Conservation (phyloP, 2,797 vertebrate species). For the Melanotaenia pygmaea region DNA sequence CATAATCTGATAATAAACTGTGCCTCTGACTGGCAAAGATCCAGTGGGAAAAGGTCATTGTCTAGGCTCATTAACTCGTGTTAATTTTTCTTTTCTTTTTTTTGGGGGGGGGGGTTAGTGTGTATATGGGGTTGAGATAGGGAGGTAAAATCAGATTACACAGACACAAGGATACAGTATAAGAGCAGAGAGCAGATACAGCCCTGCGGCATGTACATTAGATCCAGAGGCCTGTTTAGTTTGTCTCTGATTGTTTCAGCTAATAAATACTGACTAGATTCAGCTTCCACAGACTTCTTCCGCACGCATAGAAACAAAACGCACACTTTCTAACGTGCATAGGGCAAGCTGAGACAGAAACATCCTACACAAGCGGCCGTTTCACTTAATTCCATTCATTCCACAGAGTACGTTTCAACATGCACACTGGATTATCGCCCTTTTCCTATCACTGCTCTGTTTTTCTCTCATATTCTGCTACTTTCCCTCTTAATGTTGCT, state of each 20-base stretch:
- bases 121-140: constrained; percentile 19
- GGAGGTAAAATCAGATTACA: constrained; percentile 48
- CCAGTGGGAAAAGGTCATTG: constrained; percentile 45
- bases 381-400: constrained; percentile 81
- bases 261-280: constrained; percentile 38
- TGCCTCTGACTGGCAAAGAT: constrained; percentile 16
- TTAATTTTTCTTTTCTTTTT: constrained; percentile 3
- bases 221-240: constrained; percentile 29
- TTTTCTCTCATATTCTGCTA: constrained; percentile 11
- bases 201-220: constrained; percentile 47
- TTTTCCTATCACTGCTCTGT: constrained; percentile 25
- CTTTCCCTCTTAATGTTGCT: constrained; percentile 25
- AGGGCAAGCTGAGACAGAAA: constrained; percentile 72
- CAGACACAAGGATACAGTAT: constrained; percentile 5
- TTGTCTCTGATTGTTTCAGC: constrained; percentile 30
- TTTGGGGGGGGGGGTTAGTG: background rate
- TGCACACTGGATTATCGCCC: constrained; percentile 48
- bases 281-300: constrained; percentile 21
- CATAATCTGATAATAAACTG: constrained; percentile 38
- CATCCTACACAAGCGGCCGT: constrained; percentile 53
- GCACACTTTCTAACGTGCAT: constrained; percentile 2
- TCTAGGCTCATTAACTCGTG: constrained; percentile 20
- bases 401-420: constrained; percentile 78
- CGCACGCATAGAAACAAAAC: constrained; percentile 28
- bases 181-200: constrained; percentile 48